A percentile compares a stretch with the other conserved stretches of the same genome.
These are phyloP conservation scores for Silurus aristotelis DNA, from an alignment of 2,797 vertebrate species.

Conservation along the genomic window DNA sequence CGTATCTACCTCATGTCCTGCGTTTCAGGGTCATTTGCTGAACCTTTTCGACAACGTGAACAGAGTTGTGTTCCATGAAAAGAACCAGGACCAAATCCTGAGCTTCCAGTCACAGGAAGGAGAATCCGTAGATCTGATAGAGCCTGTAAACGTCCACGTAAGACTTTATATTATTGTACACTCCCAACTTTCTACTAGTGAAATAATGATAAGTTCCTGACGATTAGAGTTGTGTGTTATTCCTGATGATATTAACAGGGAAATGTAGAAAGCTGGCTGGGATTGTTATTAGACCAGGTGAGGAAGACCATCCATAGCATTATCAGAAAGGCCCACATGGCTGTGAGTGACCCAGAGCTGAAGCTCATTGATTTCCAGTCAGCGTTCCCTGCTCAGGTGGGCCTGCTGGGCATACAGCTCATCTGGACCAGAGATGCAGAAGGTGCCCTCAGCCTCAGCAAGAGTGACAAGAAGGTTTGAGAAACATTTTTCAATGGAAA, in stretches of 20 bases:
- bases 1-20: background rate
- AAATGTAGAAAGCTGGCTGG: background rate
- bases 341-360: background rate
- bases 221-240: too few species aligned
- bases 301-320: background rate
- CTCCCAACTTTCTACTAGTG: too few species aligned
- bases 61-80: constrained; percentile 87
- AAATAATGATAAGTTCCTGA: too few species aligned
- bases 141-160: background rate
- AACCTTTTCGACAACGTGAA: constrained; percentile 97
- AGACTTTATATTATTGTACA: background rate
- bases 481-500: background rate
- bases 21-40: constrained; percentile 76
- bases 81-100: constrained; percentile 52
- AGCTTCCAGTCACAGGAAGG: constrained; percentile 59
- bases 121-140: background rate
- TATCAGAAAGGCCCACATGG: background rate
- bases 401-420: constrained; percentile 93
- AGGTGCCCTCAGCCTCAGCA: constrained; percentile 72
- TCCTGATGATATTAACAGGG: background rate
- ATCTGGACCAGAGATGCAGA: constrained; percentile 95
- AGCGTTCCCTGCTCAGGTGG: constrained; percentile 76
- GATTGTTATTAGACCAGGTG: background rate
- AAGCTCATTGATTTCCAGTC: background rate
- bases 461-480: background rate